These are phyloP conservation scores for Eustalomyia histrio DNA, from an alignment of 2,888 invertebrate genomes.

Conservation along the genomic window DNA sequence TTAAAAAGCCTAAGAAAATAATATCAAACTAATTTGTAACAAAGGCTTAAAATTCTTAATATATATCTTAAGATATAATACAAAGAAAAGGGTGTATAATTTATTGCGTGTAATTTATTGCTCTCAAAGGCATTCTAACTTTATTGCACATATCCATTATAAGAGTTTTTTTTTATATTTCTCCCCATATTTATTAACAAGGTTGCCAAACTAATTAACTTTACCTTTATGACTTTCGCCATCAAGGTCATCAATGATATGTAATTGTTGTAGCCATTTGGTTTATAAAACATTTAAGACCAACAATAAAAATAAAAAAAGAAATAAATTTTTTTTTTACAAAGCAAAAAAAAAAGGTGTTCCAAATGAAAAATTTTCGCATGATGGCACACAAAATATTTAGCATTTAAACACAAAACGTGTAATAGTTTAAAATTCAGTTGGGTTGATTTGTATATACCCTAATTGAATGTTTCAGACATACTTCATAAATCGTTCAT, in stretches of 20 bases:
- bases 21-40: too few species aligned
- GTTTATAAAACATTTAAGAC: constrained; percentile 36
- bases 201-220: constrained; percentile 70
- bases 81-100: neutral
- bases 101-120: constrained; percentile 47
- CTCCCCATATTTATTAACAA: constrained; percentile 8
- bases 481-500: too few species aligned
- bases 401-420: neutral
- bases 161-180: constrained; percentile 17
- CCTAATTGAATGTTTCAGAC: neutral
- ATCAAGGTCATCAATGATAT: constrained; percentile 52
- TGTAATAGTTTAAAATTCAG: neutral
- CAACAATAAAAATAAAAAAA: constrained; percentile 18
- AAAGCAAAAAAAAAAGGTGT: constrained; percentile 29
- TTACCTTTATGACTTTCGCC: constrained; percentile 66
- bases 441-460: neutral
- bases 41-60: neutral
- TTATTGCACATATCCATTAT: neutral
- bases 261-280: constrained; percentile 38
- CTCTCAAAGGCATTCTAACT: constrained; percentile 25
- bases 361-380: constrained; percentile 48
- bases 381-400: constrained; percentile 35
- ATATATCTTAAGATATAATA: neutral
- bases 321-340: neutral
- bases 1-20: too few species aligned